Conservation (phyloP, 2,113 vertebrate genomes). For the Platysternon megacephalum region DNA sequence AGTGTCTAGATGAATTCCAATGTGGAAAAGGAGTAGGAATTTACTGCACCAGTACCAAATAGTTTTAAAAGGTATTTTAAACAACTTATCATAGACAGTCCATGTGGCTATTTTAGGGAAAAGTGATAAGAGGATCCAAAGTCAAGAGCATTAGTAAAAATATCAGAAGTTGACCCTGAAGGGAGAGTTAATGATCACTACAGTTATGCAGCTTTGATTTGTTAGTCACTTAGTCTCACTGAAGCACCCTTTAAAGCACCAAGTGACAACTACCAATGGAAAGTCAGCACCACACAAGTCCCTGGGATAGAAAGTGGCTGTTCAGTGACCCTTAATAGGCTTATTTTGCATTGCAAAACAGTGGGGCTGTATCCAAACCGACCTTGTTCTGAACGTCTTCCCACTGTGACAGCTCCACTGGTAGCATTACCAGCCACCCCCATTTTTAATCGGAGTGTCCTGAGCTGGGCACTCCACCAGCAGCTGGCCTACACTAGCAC, state of each 20-base stretch:
- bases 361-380: not conserved
- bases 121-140: accelerated
- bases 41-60: accelerated
- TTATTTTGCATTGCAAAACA: not conserved
- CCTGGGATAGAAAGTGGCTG: not conserved
- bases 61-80: not conserved
- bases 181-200: not conserved
- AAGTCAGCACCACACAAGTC: not conserved
- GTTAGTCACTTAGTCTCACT: not conserved
- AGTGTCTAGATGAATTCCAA: not conserved
- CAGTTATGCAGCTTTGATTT: not conserved
- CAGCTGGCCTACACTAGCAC: not conserved
- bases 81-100: not conserved
- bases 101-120: not conserved
- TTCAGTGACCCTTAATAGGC: not conserved
- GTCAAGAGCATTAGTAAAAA: not conserved
- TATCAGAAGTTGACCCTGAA: not conserved
- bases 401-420: not conserved
- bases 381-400: accelerated
- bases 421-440: not conserved
- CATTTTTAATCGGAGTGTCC: not conserved
- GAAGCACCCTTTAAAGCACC: too few relatives aligned
- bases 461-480: not conserved
- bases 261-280: not conserved
- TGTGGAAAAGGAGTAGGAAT: not conserved